These are phyloP conservation scores for Drosophila cardini DNA, from an alignment of 1,140 invertebrate species.

Conservation along the genomic window DNA sequence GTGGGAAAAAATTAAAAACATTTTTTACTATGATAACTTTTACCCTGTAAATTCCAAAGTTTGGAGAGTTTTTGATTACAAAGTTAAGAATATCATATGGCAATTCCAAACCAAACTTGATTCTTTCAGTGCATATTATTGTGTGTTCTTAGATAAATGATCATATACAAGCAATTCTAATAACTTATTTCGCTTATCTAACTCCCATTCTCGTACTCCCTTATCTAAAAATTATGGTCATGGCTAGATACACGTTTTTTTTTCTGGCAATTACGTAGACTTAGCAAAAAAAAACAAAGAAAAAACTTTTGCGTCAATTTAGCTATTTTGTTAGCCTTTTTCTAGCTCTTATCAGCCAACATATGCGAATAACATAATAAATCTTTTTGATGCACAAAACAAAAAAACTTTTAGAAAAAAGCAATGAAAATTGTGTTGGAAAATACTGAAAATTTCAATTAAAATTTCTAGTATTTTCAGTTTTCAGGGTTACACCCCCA, in stretches of 20 bases:
- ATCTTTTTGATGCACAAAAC: too few species aligned
- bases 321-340: neutral
- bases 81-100: neutral
- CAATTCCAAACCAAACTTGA: neutral
- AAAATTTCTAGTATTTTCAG: neutral
- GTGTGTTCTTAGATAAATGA: neutral
- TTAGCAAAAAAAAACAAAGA: neutral
- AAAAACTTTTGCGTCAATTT: slow-evolving; percentile 27
- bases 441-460: neutral
- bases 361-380: slow-evolving; percentile 27
- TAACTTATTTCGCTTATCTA: slow-evolving; percentile 13
- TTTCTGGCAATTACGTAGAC: slow-evolving; percentile 21
- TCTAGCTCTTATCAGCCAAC: slow-evolving; percentile 8
- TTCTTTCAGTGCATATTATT: neutral
- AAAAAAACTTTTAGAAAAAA: slow-evolving; percentile 1
- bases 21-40: too few species aligned
- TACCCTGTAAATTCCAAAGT: too few species aligned
- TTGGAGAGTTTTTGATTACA: too few species aligned
- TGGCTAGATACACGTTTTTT: slow-evolving; percentile 15
- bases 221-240: slow-evolving; percentile 31
- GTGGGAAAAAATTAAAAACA: too few species aligned
- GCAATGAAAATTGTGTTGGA: neutral
- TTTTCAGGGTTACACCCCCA: slow-evolving; percentile 3
- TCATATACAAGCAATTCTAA: neutral
- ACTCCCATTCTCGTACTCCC: neutral